phyloP scores from a whole-genome alignment of 2,797 vertebrate species.

The Halcyon chelicuti region DNA sequence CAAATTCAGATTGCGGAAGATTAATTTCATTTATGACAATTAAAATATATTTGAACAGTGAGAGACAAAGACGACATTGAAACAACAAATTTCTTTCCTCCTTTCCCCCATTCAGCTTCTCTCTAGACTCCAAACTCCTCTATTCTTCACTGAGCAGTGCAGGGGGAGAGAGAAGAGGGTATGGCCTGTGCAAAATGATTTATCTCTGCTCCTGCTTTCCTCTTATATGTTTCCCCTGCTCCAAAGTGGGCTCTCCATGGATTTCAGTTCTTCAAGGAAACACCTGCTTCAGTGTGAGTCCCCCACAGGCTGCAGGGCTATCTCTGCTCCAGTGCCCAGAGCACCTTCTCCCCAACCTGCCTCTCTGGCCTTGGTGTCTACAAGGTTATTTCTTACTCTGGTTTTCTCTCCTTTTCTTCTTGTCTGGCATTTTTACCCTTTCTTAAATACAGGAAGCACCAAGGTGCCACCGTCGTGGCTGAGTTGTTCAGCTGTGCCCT shows the following conservation, averaged over 20 bases:
- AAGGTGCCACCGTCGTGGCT: rapidly evolving
- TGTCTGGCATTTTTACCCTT: neutral
- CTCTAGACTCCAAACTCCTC: neutral
- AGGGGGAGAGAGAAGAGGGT: rapidly evolving
- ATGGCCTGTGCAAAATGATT: neutral
- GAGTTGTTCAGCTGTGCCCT: neutral
- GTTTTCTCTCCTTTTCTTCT: neutral
- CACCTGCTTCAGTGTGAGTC: rapidly evolving
- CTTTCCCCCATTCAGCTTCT: neutral
- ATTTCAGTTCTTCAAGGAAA: neutral
- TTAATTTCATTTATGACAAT: neutral
- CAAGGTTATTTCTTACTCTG: neutral
- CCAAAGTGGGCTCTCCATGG: neutral
- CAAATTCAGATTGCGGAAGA: neutral
- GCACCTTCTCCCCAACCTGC: neutral
- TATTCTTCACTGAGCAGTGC: rapidly evolving
- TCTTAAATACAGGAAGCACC: neutral
- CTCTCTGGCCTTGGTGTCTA: neutral
- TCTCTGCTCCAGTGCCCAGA: neutral
- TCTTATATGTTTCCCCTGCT: neutral
- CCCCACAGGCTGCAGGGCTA: rapidly evolving
- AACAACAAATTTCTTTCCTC: neutral
- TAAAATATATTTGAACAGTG: neutral
- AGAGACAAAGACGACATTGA: neutral
- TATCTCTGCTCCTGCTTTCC: neutral